These are phyloP conservation scores for Carollia perspicillata DNA, from an alignment of 2,113 vertebrate genomes.

Conservation along the genomic window DNA sequence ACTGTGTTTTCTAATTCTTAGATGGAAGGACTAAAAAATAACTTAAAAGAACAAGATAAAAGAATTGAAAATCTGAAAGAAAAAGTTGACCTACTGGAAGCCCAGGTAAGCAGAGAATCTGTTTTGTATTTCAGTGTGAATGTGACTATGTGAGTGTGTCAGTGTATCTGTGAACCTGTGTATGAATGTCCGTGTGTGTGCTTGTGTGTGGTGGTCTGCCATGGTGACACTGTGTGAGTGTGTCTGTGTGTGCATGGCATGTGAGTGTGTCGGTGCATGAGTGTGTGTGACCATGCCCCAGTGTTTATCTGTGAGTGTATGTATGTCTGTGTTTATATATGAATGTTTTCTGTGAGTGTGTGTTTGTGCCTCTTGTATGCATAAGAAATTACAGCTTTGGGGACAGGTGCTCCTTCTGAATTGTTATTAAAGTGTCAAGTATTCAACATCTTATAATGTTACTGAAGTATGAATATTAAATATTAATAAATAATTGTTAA, in stretches of 20 bases:
- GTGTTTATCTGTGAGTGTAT: neutral
- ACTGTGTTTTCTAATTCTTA: conserved; percentile 59
- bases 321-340: neutral
- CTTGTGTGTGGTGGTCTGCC: neutral
- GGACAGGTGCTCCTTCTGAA: neutral
- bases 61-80: conserved; percentile 78
- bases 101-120: conserved; percentile 73
- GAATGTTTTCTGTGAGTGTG: neutral
- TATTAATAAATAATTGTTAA: neutral
- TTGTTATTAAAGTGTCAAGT: neutral
- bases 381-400: neutral
- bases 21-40: conserved; percentile 78
- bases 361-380: neutral
- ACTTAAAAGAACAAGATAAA: conserved; percentile 80
- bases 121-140: neutral
- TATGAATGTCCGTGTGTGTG: neutral
- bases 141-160: neutral
- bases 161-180: neutral
- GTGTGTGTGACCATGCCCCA: neutral
- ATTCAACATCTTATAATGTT: neutral
- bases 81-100: conserved; percentile 73
- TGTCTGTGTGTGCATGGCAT: neutral
- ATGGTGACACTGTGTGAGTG: neutral
- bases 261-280: neutral
- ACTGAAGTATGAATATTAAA: neutral